phyloP scores from a whole-genome alignment of 2,113 vertebrate genomes.

The Athene cunicularia region DNA sequence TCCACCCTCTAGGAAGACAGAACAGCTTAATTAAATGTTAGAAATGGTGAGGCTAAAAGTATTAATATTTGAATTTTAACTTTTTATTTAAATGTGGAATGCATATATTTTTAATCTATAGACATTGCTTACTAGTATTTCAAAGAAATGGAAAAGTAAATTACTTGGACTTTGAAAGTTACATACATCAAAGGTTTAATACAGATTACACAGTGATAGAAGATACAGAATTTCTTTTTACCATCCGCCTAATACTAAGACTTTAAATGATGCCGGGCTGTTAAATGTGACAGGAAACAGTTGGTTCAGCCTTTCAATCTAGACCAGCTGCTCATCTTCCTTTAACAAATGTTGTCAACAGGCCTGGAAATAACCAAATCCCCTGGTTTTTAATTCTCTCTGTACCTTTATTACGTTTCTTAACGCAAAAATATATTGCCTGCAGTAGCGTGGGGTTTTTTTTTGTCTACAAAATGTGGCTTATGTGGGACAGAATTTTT shows the following conservation, averaged over 20 bases:
- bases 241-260: not conserved
- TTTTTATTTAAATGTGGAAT: not conserved
- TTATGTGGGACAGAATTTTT: not conserved
- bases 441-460: not conserved
- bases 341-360: not conserved
- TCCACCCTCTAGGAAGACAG: not conserved
- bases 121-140: not conserved
- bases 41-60: not conserved
- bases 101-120: not conserved
- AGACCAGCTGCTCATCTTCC: not conserved
- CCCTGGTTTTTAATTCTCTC: not conserved
- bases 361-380: not conserved
- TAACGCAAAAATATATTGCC: not conserved
- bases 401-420: not conserved
- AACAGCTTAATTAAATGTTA: not conserved
- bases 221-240: not conserved
- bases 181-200: not conserved
- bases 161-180: not conserved
- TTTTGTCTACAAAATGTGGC: not conserved
- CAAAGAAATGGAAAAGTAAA: not conserved
- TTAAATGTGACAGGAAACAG: not conserved
- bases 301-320: not conserved
- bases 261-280: not conserved
- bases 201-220: too few species aligned
- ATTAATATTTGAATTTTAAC: not conserved